These are phyloP conservation scores for Pseudocheirus occidentalis DNA, from an alignment of 2,797 vertebrate species.

Conservation along the genomic window DNA sequence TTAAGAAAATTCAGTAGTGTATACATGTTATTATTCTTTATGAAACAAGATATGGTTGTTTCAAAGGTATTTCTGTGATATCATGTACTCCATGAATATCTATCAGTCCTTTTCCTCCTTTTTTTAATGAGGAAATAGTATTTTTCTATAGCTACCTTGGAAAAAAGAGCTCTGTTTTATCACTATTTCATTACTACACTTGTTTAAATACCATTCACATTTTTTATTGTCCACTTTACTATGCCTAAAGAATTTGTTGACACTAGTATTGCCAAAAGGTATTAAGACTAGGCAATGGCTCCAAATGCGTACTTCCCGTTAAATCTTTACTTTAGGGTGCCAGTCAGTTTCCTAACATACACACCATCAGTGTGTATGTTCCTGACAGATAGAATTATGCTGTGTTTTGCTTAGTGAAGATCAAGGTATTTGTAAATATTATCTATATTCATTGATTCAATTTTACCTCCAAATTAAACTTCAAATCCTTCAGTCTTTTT, in stretches of 20 bases:
- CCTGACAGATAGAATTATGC: not conserved
- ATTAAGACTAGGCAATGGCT: not conserved
- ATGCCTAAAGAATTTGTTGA: not conserved
- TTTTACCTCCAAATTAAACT: not conserved
- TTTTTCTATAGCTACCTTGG: not conserved
- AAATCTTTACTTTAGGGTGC: not conserved
- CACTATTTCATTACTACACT: not conserved
- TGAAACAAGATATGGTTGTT: not conserved
- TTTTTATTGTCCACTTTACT: not conserved
- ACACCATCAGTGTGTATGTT: not conserved
- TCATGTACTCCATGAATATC: not conserved
- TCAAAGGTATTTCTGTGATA: not conserved
- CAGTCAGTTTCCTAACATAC: too few relatives aligned
- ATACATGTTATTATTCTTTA: not conserved
- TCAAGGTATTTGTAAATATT: not conserved
- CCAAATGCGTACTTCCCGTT: not conserved
- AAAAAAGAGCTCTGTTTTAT: not conserved
- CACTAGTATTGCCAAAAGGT: not conserved
- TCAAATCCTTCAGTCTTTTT: not conserved
- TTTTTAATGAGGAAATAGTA: not conserved
- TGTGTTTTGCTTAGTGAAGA: not conserved
- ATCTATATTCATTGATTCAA: not conserved
- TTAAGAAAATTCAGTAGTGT: not conserved
- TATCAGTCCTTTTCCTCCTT: not conserved
- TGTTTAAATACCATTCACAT: not conserved